Evolutionary conservation across 2,797 vertebrate genomes (phyloP).

Genomic region (Lophura swinhoii): DNA sequence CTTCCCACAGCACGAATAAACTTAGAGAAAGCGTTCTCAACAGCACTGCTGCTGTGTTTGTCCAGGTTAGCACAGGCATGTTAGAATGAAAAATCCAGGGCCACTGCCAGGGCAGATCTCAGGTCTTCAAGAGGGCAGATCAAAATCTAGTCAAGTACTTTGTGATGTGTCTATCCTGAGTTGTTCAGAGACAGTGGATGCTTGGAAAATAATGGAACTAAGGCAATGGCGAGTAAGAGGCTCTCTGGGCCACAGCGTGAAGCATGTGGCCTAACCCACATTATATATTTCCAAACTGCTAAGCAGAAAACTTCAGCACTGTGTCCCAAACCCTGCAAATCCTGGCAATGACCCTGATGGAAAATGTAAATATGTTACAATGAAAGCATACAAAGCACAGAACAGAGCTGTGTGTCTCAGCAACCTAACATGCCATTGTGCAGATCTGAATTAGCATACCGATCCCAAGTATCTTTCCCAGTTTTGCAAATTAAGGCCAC

Average conservation of each 20-base stretch:
- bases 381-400: not conserved
- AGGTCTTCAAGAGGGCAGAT: not conserved
- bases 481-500: slow-evolving; percentile 85
- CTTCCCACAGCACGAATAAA: not conserved
- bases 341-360: slow-evolving; percentile 57
- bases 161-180: rapidly evolving
- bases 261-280: not conserved
- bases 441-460: slow-evolving; percentile 77
- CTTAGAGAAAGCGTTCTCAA: slow-evolving; percentile 28
- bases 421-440: slow-evolving; percentile 51
- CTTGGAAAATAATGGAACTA: not conserved
- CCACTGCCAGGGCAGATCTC: slow-evolving; percentile 60
- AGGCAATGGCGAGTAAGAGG: not conserved
- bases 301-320: not conserved
- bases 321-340: slow-evolving; percentile 3
- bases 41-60: not conserved
- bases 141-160: not conserved
- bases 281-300: not conserved
- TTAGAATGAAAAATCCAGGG: slow-evolving; percentile 63
- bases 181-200: not conserved
- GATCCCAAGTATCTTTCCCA: slow-evolving; percentile 85
- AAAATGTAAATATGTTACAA: slow-evolving; percentile 56
- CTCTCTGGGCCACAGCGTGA: not conserved
- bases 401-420: slow-evolving; percentile 61
- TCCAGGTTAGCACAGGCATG: slow-evolving; percentile 55